Base-by-base conservation (phyloP, 2,888 invertebrate species). In the Cantharis rustica region DNA sequence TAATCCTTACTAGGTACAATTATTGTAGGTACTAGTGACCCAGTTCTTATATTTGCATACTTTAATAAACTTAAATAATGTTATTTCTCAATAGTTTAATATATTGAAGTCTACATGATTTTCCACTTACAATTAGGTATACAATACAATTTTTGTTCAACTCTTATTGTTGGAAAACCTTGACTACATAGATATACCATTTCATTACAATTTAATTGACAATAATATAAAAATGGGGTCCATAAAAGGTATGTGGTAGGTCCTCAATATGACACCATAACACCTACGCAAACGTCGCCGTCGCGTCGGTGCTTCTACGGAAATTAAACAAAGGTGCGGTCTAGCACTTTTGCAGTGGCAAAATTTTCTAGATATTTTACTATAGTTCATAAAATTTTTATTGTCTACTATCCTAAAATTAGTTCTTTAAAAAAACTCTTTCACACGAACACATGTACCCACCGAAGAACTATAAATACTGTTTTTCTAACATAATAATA, bases 251-350 rank as follows among this genome's bases (percentile, higher is more conserved):
- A 62, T 71, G 75, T 75, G 71, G 71, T 75, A 47, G 81, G 79
- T 80, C 80, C 82, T 79, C 75, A 74, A 79, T 82, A 80, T 82
- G 79, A 81, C 82, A 80, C 79, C 69, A 75, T 77, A 81, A 73
- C 81, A 81, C 80, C 83, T 82, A 80, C 77, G 62, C 31, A 80
- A 73, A 80, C 74, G 80, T 83, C 84, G 83, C 75, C 74, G 80
- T 83, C 84, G 83, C 75, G 80, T 83, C 84, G 83, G 81, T 72
- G 78, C 82, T 82, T 83, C 81, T 77, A 79, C 75, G 82, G 68
- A 69, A 72, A 76, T 79, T 77, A 79, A 83, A 84, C 80, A 81
- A 83, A 83, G 83, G 84, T 83, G 84, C 82, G 83, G 83, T 80
- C 78, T 73, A 79, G 72, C 82, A 82, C 79, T 78, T 73, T 78